phyloP scores from a whole-genome alignment of 30 jellyfish, hydroid and myxozoan genomes.

The Pseudorhiza aurosa region DNA sequence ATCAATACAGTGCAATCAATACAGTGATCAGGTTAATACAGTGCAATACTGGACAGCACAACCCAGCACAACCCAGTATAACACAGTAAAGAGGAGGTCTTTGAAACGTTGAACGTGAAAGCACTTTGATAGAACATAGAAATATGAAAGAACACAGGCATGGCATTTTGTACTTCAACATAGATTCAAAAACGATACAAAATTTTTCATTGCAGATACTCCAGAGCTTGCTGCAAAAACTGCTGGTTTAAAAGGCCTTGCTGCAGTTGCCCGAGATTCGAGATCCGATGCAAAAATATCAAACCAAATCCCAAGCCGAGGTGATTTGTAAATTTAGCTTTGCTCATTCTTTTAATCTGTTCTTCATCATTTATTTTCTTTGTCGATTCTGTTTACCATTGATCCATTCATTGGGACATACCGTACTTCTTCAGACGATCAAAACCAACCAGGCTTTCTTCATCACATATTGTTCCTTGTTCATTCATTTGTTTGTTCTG shows the following conservation, averaged over 20 bases:
- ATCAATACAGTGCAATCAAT: no score
- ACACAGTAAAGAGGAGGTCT: background rate
- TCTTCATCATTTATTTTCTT: no score
- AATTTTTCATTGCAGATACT: background rate
- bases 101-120: no score
- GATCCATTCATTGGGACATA: no score
- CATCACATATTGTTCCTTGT: no score
- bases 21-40: background rate
- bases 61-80: background rate
- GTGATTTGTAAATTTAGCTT: background rate
- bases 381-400: no score
- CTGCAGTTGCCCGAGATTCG: conserved; percentile 32
- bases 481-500: no score
- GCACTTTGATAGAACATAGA: no score
- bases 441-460: no score
- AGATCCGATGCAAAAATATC: background rate
- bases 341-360: no score
- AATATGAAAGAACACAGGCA: background rate
- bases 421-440: no score
- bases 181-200: background rate
- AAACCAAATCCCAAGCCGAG: background rate
- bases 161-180: background rate
- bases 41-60: background rate
- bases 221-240: background rate
- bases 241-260: background rate